phyloP scores from a whole-genome alignment of 2,113 vertebrate species.

The Callipepla squamata region DNA sequence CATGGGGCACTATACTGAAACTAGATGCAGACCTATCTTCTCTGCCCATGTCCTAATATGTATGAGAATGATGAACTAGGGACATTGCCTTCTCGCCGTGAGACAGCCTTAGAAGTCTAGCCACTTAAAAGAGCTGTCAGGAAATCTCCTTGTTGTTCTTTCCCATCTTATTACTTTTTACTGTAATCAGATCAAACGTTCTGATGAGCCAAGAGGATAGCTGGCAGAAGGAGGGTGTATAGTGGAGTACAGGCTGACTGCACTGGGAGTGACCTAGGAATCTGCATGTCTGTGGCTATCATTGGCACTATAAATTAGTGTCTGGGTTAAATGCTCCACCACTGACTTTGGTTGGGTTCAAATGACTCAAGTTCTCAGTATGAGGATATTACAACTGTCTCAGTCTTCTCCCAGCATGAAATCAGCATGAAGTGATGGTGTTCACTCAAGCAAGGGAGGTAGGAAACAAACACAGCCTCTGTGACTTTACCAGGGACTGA shows the following conservation, averaged over 20 bases:
- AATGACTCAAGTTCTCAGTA: not conserved
- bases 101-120: not conserved
- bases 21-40: not conserved
- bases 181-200: not conserved
- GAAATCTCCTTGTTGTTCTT: not conserved
- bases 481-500: not conserved
- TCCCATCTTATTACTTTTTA: not conserved
- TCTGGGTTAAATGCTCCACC: not conserved
- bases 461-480: not conserved
- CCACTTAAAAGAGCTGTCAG: not conserved
- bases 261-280: not conserved
- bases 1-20: not conserved
- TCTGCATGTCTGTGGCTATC: not conserved
- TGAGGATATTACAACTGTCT: not conserved
- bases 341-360: not conserved
- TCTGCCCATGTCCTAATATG: not conserved
- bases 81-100: not conserved
- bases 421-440: not conserved
- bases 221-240: not conserved
- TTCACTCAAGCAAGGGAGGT: not conserved
- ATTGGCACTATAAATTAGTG: not conserved
- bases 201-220: not conserved
- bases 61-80: not conserved
- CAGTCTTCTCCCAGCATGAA: not conserved
- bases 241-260: not conserved